Base-by-base conservation (phyloP, 2,797 vertebrate species). In the Manis crassicaudata region DNA sequence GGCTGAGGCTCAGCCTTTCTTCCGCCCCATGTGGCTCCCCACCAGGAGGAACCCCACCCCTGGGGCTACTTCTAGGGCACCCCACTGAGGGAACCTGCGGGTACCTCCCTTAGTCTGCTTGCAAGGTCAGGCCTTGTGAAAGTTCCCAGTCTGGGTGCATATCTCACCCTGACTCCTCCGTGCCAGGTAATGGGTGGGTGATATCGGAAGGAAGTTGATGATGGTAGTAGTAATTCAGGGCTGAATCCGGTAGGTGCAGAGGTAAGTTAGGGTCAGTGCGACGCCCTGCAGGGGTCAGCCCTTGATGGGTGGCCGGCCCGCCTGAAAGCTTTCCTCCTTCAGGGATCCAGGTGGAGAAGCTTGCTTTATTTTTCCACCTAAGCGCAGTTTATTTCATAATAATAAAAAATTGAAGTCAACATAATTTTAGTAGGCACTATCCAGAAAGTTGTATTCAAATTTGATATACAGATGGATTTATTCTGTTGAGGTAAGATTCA, bases 271-370 rank as follows among this genome's bases (percentile, higher is more conserved):
- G 4, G 2, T 46, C 27, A 2, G 1, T 1, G 3, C 6, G 0
- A 2, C 1, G 5, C n/a, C 7, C 65, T 25, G 40, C 1, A 0
- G 27, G 25, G 0, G 0, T 3, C 70, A 1, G 35, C 16, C 62
- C 12, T 37, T 6, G 0, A 0, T 0, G 56, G 46, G n/a, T 10
- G 5, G 25, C 14, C 2, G 0, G 37, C 13, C 62, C 2, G 18
- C 6, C 35, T 12, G 63, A 10, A 16, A 2, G 11, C 13, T 11
- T 7, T 27, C 18, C 21, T 29, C 37, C 40, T 32, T 32, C 67
- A 2, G 50, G 11, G 32, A 65, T 11, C 27, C 56, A 0, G 0
- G 23, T 2, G 68, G 14, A 32, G 25, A 40, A 14, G 32, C 12
- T 35, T 27, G 35, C 29, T 62, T 27, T 75, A 13, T 54, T 67